A percentile compares a stretch with the other conserved stretches of the same genome.
These are phyloP conservation scores for Platalea minor DNA, from an alignment of 2,797 vertebrate species.

Conservation along the genomic window DNA sequence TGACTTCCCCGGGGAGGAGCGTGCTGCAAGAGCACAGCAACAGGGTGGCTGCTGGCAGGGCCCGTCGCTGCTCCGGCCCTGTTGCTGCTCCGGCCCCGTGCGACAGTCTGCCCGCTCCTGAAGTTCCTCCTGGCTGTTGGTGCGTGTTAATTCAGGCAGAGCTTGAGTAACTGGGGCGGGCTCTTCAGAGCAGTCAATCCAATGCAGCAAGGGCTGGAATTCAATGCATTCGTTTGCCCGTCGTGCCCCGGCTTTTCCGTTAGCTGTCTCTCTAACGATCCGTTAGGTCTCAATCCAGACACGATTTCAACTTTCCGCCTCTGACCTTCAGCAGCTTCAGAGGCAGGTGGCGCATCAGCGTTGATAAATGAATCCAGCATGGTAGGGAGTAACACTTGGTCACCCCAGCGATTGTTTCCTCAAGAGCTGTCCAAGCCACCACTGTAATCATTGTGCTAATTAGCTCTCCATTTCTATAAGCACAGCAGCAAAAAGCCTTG, in stretches of 20 bases:
- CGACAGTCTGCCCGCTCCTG: not conserved
- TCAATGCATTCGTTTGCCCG: not conserved
- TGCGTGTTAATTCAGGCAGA: not conserved
- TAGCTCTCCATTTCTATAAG: not conserved
- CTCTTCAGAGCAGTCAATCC: not conserved
- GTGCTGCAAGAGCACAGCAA: not conserved
- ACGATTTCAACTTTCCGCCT: not conserved
- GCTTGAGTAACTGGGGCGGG: not conserved
- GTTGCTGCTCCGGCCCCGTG: accelerated
- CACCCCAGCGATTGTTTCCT: not conserved
- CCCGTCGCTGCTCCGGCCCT: accelerated
- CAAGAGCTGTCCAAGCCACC: not conserved
- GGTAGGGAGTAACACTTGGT: not conserved
- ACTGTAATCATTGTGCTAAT: not conserved
- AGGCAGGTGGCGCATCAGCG: not conserved
- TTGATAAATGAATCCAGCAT: not conserved
- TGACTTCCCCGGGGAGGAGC: not conserved
- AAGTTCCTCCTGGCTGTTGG: not conserved
- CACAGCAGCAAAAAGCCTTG: not conserved
- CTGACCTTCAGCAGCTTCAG: not conserved
- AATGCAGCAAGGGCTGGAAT: not conserved
- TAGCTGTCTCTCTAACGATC: not conserved
- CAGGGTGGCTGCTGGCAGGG: not conserved
- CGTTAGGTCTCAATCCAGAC: not conserved
- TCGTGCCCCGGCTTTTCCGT: not conserved